Conservation (phyloP, 1,140 invertebrate species). For the Melipona quadrifasciata region DNA sequence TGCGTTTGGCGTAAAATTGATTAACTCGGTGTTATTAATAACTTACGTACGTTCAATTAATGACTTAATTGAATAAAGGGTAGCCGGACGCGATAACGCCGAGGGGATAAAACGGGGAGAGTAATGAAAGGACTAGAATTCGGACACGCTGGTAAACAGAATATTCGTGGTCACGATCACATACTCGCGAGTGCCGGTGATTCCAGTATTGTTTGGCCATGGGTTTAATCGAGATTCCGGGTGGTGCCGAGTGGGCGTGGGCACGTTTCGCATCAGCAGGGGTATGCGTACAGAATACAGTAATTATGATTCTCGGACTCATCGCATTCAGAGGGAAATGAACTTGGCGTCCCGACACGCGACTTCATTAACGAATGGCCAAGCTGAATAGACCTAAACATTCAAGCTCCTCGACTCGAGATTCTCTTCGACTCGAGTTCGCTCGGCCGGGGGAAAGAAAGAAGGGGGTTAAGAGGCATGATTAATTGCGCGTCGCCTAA, state of each 20-base stretch:
- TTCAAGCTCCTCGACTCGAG: constrained; percentile 53
- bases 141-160: constrained; percentile 2
- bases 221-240: constrained; percentile 67
- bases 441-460: constrained; percentile 17
- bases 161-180: constrained; percentile 43
- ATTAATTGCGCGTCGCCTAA: constrained; percentile 67
- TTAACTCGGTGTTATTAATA: no score
- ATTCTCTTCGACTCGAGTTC: constrained; percentile 45
- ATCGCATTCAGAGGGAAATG: constrained; percentile 71
- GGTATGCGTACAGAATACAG: constrained; percentile 69
- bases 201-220: constrained; percentile 52
- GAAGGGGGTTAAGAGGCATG: constrained; percentile 61
- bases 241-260: constrained; percentile 43
- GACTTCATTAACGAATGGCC: constrained; percentile 73
- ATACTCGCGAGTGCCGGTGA: neutral
- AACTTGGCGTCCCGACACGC: constrained; percentile 69
- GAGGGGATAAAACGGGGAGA: neutral
- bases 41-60: neutral
- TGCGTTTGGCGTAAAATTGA: no score
- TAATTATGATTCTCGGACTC: constrained; percentile 72
- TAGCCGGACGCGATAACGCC: neutral
- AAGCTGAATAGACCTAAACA: constrained; percentile 68
- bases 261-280: constrained; percentile 63
- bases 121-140: constrained; percentile 34
- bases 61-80: neutral